These are phyloP conservation scores for Passer montanus DNA, from an alignment of 2,113 vertebrate species.

Conservation along the genomic window DNA sequence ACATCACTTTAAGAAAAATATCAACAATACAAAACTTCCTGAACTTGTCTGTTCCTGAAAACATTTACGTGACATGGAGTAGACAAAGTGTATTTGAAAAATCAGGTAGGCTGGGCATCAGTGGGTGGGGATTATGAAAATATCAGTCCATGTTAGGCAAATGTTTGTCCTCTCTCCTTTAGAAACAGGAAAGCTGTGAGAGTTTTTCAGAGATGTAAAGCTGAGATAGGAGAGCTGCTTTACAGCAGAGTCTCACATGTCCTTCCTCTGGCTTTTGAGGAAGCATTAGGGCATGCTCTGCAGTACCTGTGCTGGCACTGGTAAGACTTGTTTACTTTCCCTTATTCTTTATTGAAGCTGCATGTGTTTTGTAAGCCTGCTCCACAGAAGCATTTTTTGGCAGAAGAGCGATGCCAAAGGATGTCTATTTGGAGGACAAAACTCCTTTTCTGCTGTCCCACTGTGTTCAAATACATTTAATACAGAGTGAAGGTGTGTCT, in stretches of 20 bases:
- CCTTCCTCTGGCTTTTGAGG: not conserved
- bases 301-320: not conserved
- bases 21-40: not conserved
- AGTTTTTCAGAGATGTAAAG: not conserved
- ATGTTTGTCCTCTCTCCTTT: slow-evolving; percentile 27
- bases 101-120: not conserved
- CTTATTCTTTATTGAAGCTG: not conserved
- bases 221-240: not conserved
- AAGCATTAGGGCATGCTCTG: not conserved
- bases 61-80: not conserved
- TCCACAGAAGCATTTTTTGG: not conserved
- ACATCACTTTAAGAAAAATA: not conserved
- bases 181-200: not conserved
- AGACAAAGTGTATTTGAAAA: not conserved
- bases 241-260: not conserved
- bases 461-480: not conserved
- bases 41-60: not conserved
- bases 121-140: slow-evolving; percentile 70
- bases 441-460: not conserved
- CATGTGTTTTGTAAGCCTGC: not conserved
- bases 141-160: slow-evolving; percentile 62
- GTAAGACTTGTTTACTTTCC: slow-evolving; percentile 15
- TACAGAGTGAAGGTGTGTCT: not conserved
- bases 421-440: not conserved
- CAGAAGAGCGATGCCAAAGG: not conserved